These are phyloP conservation scores for Idaea aversata DNA, from an alignment of 2,888 invertebrate species.

Conservation along the genomic window DNA sequence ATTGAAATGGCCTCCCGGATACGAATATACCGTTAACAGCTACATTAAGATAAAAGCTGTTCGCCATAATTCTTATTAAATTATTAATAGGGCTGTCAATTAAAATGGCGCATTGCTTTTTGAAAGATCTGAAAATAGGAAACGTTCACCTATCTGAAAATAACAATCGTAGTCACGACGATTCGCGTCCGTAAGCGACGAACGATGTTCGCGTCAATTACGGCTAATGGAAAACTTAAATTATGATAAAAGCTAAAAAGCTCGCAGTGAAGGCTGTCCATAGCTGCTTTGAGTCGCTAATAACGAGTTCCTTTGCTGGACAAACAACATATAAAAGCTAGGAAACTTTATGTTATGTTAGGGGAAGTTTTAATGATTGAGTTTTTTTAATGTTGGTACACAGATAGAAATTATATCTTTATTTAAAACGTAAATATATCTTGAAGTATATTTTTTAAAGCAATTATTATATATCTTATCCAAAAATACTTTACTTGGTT, in stretches of 20 bases:
- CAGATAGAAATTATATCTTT: too few relatives aligned
- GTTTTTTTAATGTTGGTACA: slow-evolving; percentile 1
- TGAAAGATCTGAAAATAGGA: slow-evolving; percentile 68
- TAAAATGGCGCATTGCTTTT: slow-evolving; percentile 59
- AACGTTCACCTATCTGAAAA: slow-evolving; percentile 75
- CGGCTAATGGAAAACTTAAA: slow-evolving; percentile 80
- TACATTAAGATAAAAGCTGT: slow-evolving; percentile 76
- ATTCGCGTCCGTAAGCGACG: slow-evolving; percentile 73
- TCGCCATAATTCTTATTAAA: slow-evolving; percentile 73
- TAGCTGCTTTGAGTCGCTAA: slow-evolving; percentile 33
- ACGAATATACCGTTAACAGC: slow-evolving; percentile 73
- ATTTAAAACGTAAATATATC: too few relatives aligned
- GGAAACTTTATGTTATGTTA: background rate
- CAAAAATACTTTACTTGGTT: too few relatives aligned
- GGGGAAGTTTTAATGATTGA: slow-evolving; percentile 4
- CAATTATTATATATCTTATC: too few relatives aligned
- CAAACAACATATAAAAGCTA: slow-evolving; percentile 10
- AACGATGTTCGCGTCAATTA: slow-evolving; percentile 80
- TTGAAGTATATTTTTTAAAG: too few relatives aligned
- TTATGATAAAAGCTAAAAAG: slow-evolving; percentile 78
- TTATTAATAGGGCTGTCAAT: slow-evolving; percentile 76
- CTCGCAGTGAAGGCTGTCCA: slow-evolving; percentile 54
- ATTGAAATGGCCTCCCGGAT: slow-evolving; percentile 66
- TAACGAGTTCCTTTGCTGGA: slow-evolving; percentile 28
- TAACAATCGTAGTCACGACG: slow-evolving; percentile 63